Base-by-base conservation (phyloP, 2,888 invertebrate genomes). In the Morinoia aosen region DNA sequence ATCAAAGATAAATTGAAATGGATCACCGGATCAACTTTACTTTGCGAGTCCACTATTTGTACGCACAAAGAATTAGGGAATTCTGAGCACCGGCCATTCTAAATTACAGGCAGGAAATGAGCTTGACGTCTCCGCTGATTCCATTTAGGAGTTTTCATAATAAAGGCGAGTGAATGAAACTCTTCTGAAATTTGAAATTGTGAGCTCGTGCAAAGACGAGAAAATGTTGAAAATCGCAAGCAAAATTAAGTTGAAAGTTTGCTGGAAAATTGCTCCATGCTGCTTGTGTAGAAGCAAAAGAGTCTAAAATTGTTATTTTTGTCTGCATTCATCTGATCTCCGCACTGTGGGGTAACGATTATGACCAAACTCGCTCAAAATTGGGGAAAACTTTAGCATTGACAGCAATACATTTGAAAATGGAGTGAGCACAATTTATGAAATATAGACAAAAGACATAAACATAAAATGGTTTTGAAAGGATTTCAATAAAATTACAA, bases 41-140 rank as follows among this genome's bases (percentile, higher is more conserved):
- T 76, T 76, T 76, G 25, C 33, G 33, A 76, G 10, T 8, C 2
- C 25, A 76, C 25, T 76, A 76, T 76, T 76, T 76, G 76, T 33
- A 25, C 76, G 76, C 8, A 76, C 76, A 76, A 76, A 25, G 76
- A 76, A 76, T 33, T 16, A 12, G 76, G 25, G 76, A 76, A 14
- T 76, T 76, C 25, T 16, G 76, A 76, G 76, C 76, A 76, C 25
- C 25, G 76, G 76, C 76, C 10, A 33, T 8, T 76, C 76, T 76
- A 76, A 76, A 76, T 61, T 76, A 76, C 76, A 76, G 76, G 76
- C 76, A 25, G 76, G 76, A 76, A 76, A 76, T 33, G 76, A 76
- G 25, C 76, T 76, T 76, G 76, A 76, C 19, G 25, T 76, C 76
- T 76, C 25, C 25, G 33, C 33, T 76, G 76, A 76, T 76, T 76